Evolutionary conservation across 2,113 vertebrate genomes (phyloP).

Genomic region (Macaca nemestrina): DNA sequence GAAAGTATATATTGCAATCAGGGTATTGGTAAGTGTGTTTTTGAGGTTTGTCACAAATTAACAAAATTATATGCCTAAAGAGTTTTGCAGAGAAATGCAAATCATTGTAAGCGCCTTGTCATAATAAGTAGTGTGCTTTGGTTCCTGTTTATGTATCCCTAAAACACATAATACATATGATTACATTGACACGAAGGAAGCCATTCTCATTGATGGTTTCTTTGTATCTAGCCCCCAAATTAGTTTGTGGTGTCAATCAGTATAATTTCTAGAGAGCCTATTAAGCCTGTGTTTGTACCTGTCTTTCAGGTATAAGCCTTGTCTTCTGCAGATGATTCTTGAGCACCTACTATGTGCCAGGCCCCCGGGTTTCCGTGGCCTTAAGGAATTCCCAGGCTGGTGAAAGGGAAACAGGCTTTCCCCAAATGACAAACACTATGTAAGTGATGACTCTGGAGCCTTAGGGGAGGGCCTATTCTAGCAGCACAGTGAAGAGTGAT

Average conservation of each 20-base stretch:
- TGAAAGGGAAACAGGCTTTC: neutral
- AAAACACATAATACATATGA: slow-evolving; percentile 69
- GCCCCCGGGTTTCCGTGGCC: neutral
- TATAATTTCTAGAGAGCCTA: slow-evolving; percentile 36
- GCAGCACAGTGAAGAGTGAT: neutral
- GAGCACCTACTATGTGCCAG: neutral
- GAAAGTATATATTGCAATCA: slow-evolving; percentile 67
- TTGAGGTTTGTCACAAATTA: slow-evolving; percentile 85
- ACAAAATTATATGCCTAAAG: slow-evolving; percentile 85
- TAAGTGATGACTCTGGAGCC: neutral
- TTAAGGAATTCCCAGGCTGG: neutral
- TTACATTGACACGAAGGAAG: slow-evolving; percentile 67
- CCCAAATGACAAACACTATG: neutral
- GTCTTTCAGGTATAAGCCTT: slow-evolving; percentile 43
- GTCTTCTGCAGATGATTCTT: neutral
- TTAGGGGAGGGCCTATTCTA: neutral
- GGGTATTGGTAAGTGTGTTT: slow-evolving; percentile 79
- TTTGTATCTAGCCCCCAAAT: slow-evolving; percentile 68
- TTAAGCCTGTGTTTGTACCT: slow-evolving; percentile 41
- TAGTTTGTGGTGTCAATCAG: slow-evolving; percentile 72
- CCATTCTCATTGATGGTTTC: neutral
- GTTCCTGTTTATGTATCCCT: slow-evolving; percentile 74
- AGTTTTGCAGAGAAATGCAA: slow-evolving; percentile 81
- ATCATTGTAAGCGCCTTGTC: slow-evolving; percentile 77
- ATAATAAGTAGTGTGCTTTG: slow-evolving; percentile 75